phyloP scores from a whole-genome alignment of 2,888 invertebrate genomes.

The Listrodromus nycthemerus region DNA sequence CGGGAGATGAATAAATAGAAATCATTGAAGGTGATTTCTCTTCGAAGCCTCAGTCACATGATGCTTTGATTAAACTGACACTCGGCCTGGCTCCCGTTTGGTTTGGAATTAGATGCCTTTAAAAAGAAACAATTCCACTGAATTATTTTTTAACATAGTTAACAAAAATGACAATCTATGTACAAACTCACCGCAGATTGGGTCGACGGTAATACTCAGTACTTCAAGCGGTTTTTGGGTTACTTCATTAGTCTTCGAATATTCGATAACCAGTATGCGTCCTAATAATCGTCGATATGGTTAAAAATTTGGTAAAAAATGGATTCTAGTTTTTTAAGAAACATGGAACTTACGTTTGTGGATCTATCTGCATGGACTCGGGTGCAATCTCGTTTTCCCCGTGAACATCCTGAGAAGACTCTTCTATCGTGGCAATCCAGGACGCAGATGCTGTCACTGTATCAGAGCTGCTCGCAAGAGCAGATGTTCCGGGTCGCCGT shows the following conservation, averaged over 20 bases:
- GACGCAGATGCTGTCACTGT: conserved; percentile 74
- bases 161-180: neutral
- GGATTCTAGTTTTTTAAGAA: neutral
- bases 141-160: neutral
- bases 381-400: neutral
- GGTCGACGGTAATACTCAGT: conserved; percentile 76
- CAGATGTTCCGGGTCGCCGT: conserved; percentile 73
- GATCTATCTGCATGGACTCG: conserved; percentile 66
- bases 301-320: neutral
- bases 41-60: neutral
- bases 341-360: conserved; percentile 76
- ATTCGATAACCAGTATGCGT: neutral
- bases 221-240: conserved; percentile 79
- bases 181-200: neutral
- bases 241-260: conserved; percentile 70
- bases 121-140: neutral
- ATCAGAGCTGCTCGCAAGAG: conserved; percentile 76
- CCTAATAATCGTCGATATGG: neutral
- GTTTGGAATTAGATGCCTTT: neutral
- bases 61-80: neutral
- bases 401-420: conserved; percentile 76
- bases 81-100: neutral
- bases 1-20: neutral
- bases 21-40: neutral
- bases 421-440: conserved; percentile 76